Percentiles rank a stretch among this genome's conserved stretches.
Conservation (phyloP, 2,888 invertebrate genomes). For the Hypomecis punctinalis region DNA sequence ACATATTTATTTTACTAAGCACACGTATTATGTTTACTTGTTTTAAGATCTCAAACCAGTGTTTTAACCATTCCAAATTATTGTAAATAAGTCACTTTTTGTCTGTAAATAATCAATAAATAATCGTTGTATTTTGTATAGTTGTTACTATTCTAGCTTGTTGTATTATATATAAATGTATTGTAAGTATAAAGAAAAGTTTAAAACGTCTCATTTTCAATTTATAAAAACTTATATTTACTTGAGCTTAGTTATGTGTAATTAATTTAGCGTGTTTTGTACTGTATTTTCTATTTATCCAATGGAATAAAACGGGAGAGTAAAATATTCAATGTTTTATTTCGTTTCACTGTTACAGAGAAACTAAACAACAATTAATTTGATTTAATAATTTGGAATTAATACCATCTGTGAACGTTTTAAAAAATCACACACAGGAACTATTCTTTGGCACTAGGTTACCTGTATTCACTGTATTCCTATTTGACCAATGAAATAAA, state of each 20-base stretch:
- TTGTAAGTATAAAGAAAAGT: slow-evolving; percentile 15
- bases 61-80: slow-evolving; percentile 33
- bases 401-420: not conserved
- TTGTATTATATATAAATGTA: slow-evolving; percentile 32
- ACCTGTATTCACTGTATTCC: too few relatives aligned
- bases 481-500: slow-evolving; percentile 22
- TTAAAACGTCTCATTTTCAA: slow-evolving; percentile 18
- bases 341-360: not conserved
- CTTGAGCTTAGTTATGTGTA: slow-evolving; percentile 20
- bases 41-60: not conserved
- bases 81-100: slow-evolving; percentile 43
- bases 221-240: slow-evolving; percentile 22
- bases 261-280: slow-evolving; percentile 33
- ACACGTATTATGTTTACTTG: not conserved
- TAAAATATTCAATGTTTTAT: slow-evolving; percentile 35
- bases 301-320: slow-evolving; percentile 47
- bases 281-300: slow-evolving; percentile 43
- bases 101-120: slow-evolving; percentile 39
- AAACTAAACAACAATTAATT: not conserved
- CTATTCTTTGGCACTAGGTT: too few relatives aligned
- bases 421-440: not conserved
- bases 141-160: slow-evolving; percentile 40
- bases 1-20: too few relatives aligned
- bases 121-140: slow-evolving; percentile 39
- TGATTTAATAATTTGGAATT: not conserved